A percentile compares a stretch with the other conserved stretches of the same genome.
Conservation (phyloP, 1,140 invertebrate genomes). For the Luehdorfia chinensis region DNA sequence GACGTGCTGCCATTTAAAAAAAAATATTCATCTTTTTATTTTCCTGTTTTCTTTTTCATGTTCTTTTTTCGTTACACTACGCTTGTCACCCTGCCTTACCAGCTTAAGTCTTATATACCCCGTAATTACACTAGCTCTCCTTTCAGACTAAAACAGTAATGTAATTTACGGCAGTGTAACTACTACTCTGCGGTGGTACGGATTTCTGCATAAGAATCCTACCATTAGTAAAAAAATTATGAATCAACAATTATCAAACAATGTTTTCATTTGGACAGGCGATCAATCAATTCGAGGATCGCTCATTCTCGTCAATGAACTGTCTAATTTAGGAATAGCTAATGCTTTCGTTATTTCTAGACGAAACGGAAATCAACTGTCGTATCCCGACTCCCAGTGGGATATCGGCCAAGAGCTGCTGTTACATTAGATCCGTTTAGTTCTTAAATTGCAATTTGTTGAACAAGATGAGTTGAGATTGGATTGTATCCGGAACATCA, state of each 20-base stretch:
- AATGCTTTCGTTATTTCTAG: slow-evolving; percentile 25
- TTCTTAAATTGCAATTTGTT: slow-evolving; percentile 45
- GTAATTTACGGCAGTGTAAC: too few species aligned
- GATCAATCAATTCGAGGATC: slow-evolving; percentile 9
- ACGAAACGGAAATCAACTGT: slow-evolving; percentile 61
- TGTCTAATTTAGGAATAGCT: slow-evolving; percentile 14
- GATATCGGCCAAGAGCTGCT: slow-evolving; percentile 50
- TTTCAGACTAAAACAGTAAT: too few species aligned
- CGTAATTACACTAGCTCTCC: too few species aligned
- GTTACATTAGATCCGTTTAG: slow-evolving; percentile 49
- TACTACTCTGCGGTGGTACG: too few species aligned
- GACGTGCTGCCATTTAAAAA: neutral
- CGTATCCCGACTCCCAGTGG: slow-evolving; percentile 51
- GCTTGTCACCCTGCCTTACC: too few species aligned
- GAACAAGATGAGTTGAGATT: slow-evolving; percentile 23
- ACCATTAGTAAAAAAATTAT: too few species aligned
- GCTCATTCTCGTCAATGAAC: slow-evolving; percentile 10
- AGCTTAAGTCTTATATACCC: too few species aligned
- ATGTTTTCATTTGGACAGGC: neutral
- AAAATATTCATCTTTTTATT: neutral
- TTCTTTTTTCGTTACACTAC: too few species aligned
- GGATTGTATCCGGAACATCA: slow-evolving; percentile 1
- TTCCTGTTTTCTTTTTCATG: too few species aligned
- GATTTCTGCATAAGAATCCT: too few species aligned
- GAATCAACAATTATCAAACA: too few species aligned